Evolutionary conservation across 2,888 invertebrate genomes (phyloP).

Genomic region (Lordiphosa fenestrarum): DNA sequence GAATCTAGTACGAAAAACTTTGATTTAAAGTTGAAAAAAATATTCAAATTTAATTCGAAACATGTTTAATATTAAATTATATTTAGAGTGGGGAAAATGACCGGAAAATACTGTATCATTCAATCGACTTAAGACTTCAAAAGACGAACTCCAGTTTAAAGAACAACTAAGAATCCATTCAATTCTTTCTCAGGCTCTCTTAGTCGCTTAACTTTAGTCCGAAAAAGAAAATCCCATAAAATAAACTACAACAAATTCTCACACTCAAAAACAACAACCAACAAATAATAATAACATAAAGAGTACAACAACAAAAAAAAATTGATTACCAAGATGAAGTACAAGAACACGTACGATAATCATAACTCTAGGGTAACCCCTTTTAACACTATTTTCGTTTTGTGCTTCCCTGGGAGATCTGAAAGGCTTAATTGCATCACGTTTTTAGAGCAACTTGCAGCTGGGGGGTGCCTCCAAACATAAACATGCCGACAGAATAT

Average conservation of each 20-base stretch:
- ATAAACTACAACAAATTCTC: slow-evolving; percentile 46
- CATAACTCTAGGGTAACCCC: slow-evolving; percentile 62
- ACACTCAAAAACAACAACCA: slow-evolving; percentile 47
- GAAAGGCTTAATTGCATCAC: slow-evolving; percentile 71
- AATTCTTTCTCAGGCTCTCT: slow-evolving; percentile 15
- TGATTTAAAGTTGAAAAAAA: too few species aligned
- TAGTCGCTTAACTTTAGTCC: background rate
- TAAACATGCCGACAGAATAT: slow-evolving; percentile 52
- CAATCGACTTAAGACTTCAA: too few species aligned
- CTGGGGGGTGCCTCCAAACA: slow-evolving; percentile 29
- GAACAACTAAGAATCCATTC: background rate
- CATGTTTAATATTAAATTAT: too few species aligned
- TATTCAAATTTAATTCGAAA: too few species aligned
- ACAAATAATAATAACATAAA: slow-evolving; percentile 27
- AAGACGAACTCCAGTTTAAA: background rate
- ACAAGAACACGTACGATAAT: slow-evolving; percentile 70
- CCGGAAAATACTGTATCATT: too few species aligned
- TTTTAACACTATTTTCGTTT: slow-evolving; percentile 50
- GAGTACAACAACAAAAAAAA: slow-evolving; percentile 38
- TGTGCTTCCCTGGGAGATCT: slow-evolving; percentile 37
- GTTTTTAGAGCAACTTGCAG: slow-evolving; percentile 65
- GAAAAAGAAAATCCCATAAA: slow-evolving; percentile 37
- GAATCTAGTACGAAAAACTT: too few species aligned
- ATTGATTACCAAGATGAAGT: slow-evolving; percentile 65
- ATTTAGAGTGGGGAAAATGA: too few species aligned